Base-by-base conservation (phyloP, 2,797 vertebrate species). In the Chelon labrosus region DNA sequence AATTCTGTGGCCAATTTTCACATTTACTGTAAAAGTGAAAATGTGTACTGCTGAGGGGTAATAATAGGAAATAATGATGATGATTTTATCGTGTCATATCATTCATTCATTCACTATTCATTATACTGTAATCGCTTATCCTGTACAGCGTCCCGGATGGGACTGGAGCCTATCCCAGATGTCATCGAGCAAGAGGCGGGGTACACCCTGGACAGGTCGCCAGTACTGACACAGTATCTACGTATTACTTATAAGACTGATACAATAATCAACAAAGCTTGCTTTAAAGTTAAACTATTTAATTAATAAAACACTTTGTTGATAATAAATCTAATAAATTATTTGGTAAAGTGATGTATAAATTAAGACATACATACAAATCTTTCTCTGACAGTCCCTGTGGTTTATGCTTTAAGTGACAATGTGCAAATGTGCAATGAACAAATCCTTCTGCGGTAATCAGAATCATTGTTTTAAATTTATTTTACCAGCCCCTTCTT, bases 371-470 rank as follows among this genome's bases (percentile, higher is more conserved):
- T 53, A 11, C 4, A 3, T 61, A 79, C 82, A 52, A 63, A 76
- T 84, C 56, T 65, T 51, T 16, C 22, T 37, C 60, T 64, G 51
- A 72, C 57, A 62, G 57, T 75, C 63, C 62, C 27, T 22, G 56
- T 61, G 75, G 60, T 65, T 72, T 1, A 7, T 59, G 69, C 44
- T 66, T 41, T 16, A 68, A 50, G 60, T 86, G 80, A 67, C 53
- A 25, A 27, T 1, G 49, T 1, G n/a, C 79, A 27, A 27, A 27
- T 27, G 3, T 27, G 25, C 25, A 27, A 27, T 22, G 63, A 47
- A 60, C 76, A 67, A 74, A 70, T 79, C 85, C 79, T 85, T 41
- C 42, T 13, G 50, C 69, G 65, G 66, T 77, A 69, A 86, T 86
- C 82, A 85, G 74, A 77, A 61, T 35, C 16, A 12, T 5, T 13